These are phyloP conservation scores for Rotaria socialis DNA, from an alignment of 2,888 invertebrate species.

Conservation along the genomic window DNA sequence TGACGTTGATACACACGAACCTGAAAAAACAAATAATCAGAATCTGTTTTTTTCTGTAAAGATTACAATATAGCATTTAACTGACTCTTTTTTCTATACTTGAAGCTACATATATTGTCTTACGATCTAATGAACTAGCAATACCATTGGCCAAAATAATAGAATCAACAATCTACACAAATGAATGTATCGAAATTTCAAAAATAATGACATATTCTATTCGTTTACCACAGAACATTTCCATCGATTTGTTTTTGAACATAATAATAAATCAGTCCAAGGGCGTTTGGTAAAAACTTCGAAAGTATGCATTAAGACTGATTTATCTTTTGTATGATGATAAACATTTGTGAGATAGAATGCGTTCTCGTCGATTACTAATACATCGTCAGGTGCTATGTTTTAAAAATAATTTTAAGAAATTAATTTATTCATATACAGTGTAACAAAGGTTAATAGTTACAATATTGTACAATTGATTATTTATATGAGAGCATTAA, in stretches of 20 bases:
- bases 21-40: neutral
- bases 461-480: no score
- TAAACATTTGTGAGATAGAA: neutral
- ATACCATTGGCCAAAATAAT: neutral
- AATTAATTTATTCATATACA: no score
- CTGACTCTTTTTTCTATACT: neutral
- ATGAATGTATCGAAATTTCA: neutral
- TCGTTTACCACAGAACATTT: neutral
- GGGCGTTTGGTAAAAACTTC: neutral
- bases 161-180: neutral
- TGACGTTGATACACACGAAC: neutral
- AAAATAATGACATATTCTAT: neutral
- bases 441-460: no score
- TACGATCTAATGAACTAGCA: neutral
- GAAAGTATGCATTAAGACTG: neutral
- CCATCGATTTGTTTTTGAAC: neutral
- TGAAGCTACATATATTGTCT: neutral
- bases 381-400: neutral
- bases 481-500: no score
- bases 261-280: neutral
- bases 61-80: neutral
- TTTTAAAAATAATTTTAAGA: no score
- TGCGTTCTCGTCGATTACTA: neutral
- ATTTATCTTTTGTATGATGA: neutral
- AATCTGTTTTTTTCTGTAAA: neutral